Percentiles rank a stretch among this genome's conserved stretches.
phyloP scores from a whole-genome alignment of 1,140 invertebrate genomes.

The Ceratina australensis region DNA sequence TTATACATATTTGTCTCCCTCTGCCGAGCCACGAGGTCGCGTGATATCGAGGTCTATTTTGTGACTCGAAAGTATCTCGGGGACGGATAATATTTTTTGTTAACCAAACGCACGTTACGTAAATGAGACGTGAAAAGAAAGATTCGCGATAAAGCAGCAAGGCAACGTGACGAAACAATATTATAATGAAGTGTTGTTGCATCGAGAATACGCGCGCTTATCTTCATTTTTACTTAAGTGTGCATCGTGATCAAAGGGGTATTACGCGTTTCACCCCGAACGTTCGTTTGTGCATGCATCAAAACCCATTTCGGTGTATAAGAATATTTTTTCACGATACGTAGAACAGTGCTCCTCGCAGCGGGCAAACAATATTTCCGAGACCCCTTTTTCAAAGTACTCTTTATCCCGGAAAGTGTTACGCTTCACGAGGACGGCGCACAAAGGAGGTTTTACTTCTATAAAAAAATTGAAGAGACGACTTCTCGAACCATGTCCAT shows the following conservation, averaged over 20 bases:
- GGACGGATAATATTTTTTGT: too few relatives aligned
- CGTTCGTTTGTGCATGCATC: slow-evolving; percentile 3
- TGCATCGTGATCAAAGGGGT: background rate
- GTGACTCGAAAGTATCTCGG: too few relatives aligned
- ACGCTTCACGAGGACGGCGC: slow-evolving; percentile 20
- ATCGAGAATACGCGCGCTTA: background rate
- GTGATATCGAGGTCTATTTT: too few relatives aligned
- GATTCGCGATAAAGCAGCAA: too few relatives aligned
- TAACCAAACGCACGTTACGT: too few relatives aligned
- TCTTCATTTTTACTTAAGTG: slow-evolving; percentile 1
- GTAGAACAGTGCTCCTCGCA: background rate
- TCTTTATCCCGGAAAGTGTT: slow-evolving; percentile 33
- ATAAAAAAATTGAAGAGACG: slow-evolving; percentile 33
- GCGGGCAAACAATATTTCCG: slow-evolving; percentile 20
- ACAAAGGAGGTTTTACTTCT: slow-evolving; percentile 32
- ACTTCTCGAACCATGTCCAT: slow-evolving; percentile 19
- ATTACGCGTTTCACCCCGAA: slow-evolving; percentile 1
- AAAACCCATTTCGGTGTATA: background rate
- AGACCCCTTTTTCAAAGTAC: slow-evolving; percentile 1
- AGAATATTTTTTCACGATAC: slow-evolving; percentile 4
- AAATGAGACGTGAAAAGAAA: too few relatives aligned
- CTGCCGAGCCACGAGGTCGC: slow-evolving; percentile 15
- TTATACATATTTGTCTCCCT: slow-evolving; percentile 57
- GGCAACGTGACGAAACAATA: background rate
- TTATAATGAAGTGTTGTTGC: background rate